Evolutionary conservation across 2,113 vertebrate species (phyloP), one percentile per base, ranked within the genome.

Genomic region (Cnemophilus loriae): DNA sequence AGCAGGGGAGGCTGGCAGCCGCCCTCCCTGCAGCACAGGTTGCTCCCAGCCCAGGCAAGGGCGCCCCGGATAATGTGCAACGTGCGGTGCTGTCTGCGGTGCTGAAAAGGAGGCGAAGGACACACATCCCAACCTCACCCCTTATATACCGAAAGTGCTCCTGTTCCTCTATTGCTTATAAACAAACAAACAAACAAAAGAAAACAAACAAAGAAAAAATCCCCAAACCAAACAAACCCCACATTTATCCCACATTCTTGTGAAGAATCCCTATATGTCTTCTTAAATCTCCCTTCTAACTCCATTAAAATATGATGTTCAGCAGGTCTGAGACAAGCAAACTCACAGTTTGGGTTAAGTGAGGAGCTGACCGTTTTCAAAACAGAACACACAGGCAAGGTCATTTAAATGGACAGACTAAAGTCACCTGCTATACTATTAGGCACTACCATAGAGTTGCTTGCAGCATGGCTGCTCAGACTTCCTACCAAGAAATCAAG

Each of bases 1-100:
- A 67, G 50, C n/a, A 19, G 60, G 33, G 83, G 50, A 57, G 52
- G 24, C 69, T 55, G 57, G 57, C 47, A 44, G 39, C 49, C 9
- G 8, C 67, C 47, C 32, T 83, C 81, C 56, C 81, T n/a, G 17
- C 81, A 84, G 57, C 49, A 44, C 67, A 61, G 77, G 55, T 83
- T 83, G 46, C 57, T 56, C 28, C 70, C 82, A 56, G 70, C n/a
- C 59, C 65, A 60, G 65, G 44, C 44, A 83, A 74, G 41, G 70
- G 50, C 19, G 11, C 55, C n/a, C n/a, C 23, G 18, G 42, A 56
- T 39, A 56, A 64, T 6, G 60, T 19, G 37, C 60, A 56, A 35
- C 35, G 28, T 55, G 81, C 7, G 76, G 96, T 96, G 96, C 97
- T 98, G 94, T 97, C 96, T 95, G 75, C 92, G 94, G 97, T 97